phyloP scores from a whole-genome alignment of 2,113 vertebrate genomes.

The Epinephelus fuscoguttatus region DNA sequence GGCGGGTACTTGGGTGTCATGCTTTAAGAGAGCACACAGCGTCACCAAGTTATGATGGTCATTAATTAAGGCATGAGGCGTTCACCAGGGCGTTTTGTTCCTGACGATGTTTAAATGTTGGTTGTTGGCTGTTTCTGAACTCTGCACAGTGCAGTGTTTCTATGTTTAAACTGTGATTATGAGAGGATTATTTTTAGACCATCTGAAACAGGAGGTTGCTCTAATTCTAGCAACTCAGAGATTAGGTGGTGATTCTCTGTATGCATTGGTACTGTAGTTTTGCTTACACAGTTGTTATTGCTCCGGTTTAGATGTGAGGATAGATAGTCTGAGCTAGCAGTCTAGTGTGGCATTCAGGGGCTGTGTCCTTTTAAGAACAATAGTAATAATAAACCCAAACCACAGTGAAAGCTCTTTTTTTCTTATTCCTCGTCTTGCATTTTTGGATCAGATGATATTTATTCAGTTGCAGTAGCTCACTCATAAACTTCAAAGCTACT shows the following conservation, averaged over 20 bases:
- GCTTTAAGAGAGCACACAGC: neutral
- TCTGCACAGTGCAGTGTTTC: constrained; percentile 24
- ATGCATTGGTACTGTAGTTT: neutral
- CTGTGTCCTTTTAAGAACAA: neutral
- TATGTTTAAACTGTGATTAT: constrained; percentile 60
- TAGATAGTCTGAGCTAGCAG: neutral
- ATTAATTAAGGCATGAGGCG: neutral
- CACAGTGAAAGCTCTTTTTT: neutral
- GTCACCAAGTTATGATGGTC: neutral
- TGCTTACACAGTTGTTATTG: constrained; percentile 30
- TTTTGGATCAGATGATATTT: neutral
- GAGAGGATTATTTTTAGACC: constrained; percentile 65
- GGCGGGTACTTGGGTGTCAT: neutral
- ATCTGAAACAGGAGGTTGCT: constrained; percentile 59
- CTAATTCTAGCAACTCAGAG: constrained; percentile 54
- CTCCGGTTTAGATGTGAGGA: constrained; percentile 7
- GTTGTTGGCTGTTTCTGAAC: constrained; percentile 43
- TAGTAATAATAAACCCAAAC: neutral
- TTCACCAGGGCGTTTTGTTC: neutral
- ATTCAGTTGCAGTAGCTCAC: neutral
- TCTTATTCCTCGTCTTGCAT: neutral
- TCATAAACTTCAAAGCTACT: neutral
- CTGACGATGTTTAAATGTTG: neutral
- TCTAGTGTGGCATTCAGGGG: neutral
- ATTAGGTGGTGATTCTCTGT: constrained; percentile 55